Evolutionary conservation across 2,797 vertebrate species (phyloP).

Genomic region (Peromyscus nudipes): DNA sequence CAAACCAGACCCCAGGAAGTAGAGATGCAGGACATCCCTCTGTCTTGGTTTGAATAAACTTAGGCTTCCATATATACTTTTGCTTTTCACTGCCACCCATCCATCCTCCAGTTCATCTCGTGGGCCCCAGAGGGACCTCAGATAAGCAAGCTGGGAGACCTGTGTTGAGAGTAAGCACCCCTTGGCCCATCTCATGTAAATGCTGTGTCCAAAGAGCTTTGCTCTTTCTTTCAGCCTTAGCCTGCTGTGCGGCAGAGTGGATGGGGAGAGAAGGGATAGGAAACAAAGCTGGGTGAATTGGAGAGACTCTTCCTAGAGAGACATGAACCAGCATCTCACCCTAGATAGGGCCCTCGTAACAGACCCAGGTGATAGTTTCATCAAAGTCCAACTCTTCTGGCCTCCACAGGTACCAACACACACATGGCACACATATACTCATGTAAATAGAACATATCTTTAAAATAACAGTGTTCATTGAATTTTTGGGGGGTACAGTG

Average conservation of each 20-base stretch:
- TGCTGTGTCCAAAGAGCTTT: neutral
- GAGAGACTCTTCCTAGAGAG: neutral
- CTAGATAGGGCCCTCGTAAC: neutral
- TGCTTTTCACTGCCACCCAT: neutral
- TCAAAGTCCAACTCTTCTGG: neutral
- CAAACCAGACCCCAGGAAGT: neutral
- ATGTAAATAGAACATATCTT: neutral
- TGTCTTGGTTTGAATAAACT: neutral
- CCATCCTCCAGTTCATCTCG: neutral
- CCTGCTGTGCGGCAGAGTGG: neutral
- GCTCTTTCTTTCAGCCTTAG: neutral
- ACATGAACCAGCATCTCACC: too few relatives aligned
- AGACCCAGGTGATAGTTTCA: neutral
- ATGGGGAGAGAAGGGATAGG: neutral
- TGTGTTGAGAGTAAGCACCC: neutral
- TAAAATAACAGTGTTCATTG: neutral
- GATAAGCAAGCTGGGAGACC: neutral
- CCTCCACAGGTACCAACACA: neutral
- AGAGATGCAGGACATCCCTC: neutral
- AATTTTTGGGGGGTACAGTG: neutral
- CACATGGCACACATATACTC: neutral
- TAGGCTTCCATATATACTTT: neutral
- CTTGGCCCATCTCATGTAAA: neutral
- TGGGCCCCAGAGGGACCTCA: neutral
- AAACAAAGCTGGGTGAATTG: neutral